These are phyloP conservation scores for Drosophila pachea DNA, from an alignment of 1,140 invertebrate genomes.

Conservation along the genomic window DNA sequence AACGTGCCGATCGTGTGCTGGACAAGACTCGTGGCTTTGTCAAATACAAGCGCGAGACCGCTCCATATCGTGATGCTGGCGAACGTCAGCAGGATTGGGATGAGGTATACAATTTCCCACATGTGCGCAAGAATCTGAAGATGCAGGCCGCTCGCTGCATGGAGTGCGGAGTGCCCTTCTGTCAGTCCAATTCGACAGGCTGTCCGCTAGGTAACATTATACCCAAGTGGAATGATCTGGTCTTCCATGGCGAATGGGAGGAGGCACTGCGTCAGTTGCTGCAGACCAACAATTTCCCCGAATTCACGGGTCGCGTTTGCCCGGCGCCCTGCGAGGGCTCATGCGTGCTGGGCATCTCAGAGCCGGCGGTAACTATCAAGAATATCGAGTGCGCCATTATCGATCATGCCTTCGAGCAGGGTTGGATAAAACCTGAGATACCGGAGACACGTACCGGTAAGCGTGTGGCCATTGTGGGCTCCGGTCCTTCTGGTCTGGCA, in stretches of 20 bases:
- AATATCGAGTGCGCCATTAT: conserved; percentile 99
- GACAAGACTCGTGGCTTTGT: conserved; percentile 97
- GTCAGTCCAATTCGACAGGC: conserved; percentile 94
- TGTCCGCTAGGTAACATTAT: conserved; percentile 99
- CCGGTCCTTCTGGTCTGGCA: conserved; percentile 96
- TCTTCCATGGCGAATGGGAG: conserved; percentile 96
- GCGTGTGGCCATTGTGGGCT: conserved; percentile 95
- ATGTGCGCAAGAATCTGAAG: conserved; percentile 91
- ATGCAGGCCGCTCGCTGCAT: conserved; percentile 98
- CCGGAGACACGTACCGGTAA: conserved; percentile 86
- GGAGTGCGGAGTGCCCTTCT: conserved; percentile 99
- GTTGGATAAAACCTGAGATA: conserved; percentile 92
- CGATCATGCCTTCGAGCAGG: conserved; percentile 97
- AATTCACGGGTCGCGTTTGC: conserved; percentile 99
- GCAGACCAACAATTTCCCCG: conserved; percentile 99
- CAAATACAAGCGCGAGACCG: conserved; percentile 94
- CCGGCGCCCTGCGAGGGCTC: conserved; percentile 99
- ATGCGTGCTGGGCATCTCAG: conserved; percentile 97
- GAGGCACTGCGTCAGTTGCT: conserved; percentile 96
- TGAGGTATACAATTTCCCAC: conserved; percentile 94
- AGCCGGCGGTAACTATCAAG: conserved; percentile 98
- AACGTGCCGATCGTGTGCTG: conserved; percentile 88
- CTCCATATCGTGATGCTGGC: conserved; percentile 89
- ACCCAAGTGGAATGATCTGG: conserved; percentile 99
- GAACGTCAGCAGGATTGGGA: conserved; percentile 96